Percentiles rank a stretch among this genome's conserved stretches.
These are phyloP conservation scores for Acanthaster planci DNA, from an alignment of 35 echinoderm and acorn worm genomes.

Conservation along the genomic window DNA sequence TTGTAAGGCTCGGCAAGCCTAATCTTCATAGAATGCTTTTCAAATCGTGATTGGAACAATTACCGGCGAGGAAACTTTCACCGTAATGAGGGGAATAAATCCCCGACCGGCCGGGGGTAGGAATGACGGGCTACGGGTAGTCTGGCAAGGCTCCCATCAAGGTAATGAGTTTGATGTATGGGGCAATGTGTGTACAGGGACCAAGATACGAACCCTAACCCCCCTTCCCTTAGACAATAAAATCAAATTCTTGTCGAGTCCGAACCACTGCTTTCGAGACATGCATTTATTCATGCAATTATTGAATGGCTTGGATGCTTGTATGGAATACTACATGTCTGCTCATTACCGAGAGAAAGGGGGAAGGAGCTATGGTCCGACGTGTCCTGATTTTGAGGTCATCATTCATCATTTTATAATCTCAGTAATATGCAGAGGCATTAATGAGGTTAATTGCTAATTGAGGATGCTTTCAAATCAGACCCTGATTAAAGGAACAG, in stretches of 20 bases:
- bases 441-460: no score
- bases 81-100: slow-evolving; percentile 28
- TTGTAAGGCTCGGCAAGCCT: not conserved
- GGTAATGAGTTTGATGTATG: not conserved
- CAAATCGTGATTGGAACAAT: slow-evolving; percentile 29
- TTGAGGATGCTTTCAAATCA: no score
- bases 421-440: no score
- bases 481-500: no score
- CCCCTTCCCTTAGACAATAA: no score
- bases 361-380: no score
- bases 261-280: not conserved
- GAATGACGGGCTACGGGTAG: not conserved
- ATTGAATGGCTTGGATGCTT: slow-evolving; percentile 13
- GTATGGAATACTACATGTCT: no score
- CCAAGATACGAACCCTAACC: no score
- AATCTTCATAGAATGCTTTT: slow-evolving; percentile 32
- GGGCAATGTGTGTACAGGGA: no score
- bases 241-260: not conserved
- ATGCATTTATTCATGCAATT: slow-evolving; percentile 30
- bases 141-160: not conserved
- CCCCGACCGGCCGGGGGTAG: not conserved
- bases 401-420: no score
- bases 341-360: no score
- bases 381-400: no score
- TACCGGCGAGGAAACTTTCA: slow-evolving; percentile 26